A percentile compares a stretch with the other conserved stretches of the same genome.
phyloP scores from a whole-genome alignment of 2,113 vertebrate species.

The Poeciliopsis occidentalis region DNA sequence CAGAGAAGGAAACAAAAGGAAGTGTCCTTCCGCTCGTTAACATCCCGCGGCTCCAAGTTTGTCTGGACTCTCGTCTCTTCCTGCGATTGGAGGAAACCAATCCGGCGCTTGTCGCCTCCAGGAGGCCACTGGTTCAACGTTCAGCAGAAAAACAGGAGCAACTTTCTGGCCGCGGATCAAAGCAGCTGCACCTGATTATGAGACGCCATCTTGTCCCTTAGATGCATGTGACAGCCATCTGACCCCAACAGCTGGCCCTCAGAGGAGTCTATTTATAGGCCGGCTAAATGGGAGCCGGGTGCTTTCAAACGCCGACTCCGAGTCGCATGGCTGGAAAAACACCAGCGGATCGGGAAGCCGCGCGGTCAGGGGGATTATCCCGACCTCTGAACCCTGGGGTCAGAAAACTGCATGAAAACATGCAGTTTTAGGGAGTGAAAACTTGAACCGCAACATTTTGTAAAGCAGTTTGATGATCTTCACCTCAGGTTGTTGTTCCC shows the following conservation, averaged over 20 bases:
- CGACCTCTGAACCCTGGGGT: background rate
- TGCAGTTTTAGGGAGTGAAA: too few species aligned
- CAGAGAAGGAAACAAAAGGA: conserved; percentile 56
- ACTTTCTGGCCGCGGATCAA: background rate
- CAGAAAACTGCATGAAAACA: background rate
- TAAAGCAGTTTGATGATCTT: too few species aligned
- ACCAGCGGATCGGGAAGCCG: background rate
- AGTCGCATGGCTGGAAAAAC: background rate
- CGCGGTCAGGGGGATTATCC: background rate
- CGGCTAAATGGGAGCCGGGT: conserved; percentile 75
- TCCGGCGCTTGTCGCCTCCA: conserved; percentile 57
- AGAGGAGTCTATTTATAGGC: conserved; percentile 71
- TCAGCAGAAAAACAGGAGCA: conserved; percentile 55
- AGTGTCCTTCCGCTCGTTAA: conserved; percentile 75
- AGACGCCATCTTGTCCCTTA: conserved; percentile 29
- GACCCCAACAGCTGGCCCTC: conserved; percentile 73
- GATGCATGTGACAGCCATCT: conserved; percentile 53
- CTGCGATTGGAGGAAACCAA: conserved; percentile 65
- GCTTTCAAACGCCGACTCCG: conserved; percentile 54
- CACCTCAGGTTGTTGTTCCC: background rate
- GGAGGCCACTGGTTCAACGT: conserved; percentile 55
- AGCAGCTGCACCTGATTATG: conserved; percentile 15
- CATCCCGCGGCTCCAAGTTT: conserved; percentile 75
- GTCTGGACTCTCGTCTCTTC: conserved; percentile 57
- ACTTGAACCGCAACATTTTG: too few species aligned